Percentiles rank a stretch among this genome's conserved stretches.
phyloP scores from a whole-genome alignment of 2,888 invertebrate species.

The Pandemis cinnamomeana region DNA sequence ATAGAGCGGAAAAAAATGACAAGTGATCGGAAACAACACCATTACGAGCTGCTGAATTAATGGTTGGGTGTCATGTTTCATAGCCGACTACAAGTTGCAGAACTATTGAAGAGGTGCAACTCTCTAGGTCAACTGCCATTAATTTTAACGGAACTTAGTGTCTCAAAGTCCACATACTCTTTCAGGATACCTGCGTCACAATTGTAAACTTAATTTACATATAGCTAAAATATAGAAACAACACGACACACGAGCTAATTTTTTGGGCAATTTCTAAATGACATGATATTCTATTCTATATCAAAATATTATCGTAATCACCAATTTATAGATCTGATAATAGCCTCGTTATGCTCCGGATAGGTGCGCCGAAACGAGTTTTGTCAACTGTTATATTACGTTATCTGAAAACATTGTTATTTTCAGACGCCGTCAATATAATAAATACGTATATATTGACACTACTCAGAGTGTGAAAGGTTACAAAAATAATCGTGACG shows the following conservation, averaged over 20 bases:
- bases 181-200: too few relatives aligned
- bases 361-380: constrained; percentile 37
- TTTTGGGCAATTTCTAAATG: constrained; percentile 16
- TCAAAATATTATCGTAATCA: constrained; percentile 42
- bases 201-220: too few relatives aligned
- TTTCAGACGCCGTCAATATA: not conserved
- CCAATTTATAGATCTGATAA: constrained; percentile 40
- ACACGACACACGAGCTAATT: not conserved
- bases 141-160: not conserved
- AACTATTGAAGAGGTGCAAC: constrained; percentile 3
- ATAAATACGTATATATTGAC: not conserved
- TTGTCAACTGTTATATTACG: constrained; percentile 32
- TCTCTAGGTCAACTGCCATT: not conserved
- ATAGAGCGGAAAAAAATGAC: constrained; percentile 52
- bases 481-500: too few relatives aligned
- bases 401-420: constrained; percentile 24
- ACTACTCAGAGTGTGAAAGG: not conserved
- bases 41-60: constrained; percentile 36
- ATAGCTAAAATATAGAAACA: not conserved
- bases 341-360: constrained; percentile 26
- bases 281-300: constrained; percentile 32
- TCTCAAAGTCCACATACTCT: not conserved
- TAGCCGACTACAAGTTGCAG: constrained; percentile 18
- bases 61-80: constrained; percentile 19
- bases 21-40: constrained; percentile 49